Base-by-base conservation (phyloP, 2,888 invertebrate genomes). In the Acleris laterana region DNA sequence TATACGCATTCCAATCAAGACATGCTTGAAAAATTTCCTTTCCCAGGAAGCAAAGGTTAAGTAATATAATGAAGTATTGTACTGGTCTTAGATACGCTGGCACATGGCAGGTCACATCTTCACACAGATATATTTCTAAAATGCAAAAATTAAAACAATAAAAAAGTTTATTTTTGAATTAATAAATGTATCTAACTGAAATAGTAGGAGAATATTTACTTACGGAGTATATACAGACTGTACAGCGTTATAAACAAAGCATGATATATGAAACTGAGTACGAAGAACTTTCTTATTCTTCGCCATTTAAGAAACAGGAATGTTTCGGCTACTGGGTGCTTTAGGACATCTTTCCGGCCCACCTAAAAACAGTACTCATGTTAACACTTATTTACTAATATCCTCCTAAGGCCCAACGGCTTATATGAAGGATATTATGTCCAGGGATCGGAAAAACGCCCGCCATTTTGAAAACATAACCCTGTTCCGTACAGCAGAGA, bases 251-350 rank as follows among this genome's bases (percentile, higher is more conserved):
- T 97, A 76, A 96, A 97, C 32, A 96, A 80, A 0, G 95, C 94
- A 77, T 97, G 97, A 77, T 96, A 97, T 60, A 96, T 93, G 38
- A 97, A 93, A 77, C 96, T 96, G 74, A 97, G 93, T 0, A 97
- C 90, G 75, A 97, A 97, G 79, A 97, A 97, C 81, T 96, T 96
- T 59, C 97, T 90, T 72, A 97, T 97, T 73, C 95, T 93, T 62
- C 95, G 91, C 97, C 97, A 97, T 88, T 97, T 97, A 20, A 97
- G 86, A 76, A 96, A 96, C 0, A 97, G 91, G 80, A 97, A 97
- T 3, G 97, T 97, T 84, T 97, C 97, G 71, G 96, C 97, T 0
- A 97, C 93, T 0, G 97, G 97, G 86, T 97, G 97, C 81, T 96
- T 96, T 2, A 97, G 84, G 9, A 97, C 93, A 61, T 96, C 95